Evolutionary conservation across 2,888 invertebrate species (phyloP), one percentile per base, ranked within the genome.

Genomic region (Amphipoea oculea): DNA sequence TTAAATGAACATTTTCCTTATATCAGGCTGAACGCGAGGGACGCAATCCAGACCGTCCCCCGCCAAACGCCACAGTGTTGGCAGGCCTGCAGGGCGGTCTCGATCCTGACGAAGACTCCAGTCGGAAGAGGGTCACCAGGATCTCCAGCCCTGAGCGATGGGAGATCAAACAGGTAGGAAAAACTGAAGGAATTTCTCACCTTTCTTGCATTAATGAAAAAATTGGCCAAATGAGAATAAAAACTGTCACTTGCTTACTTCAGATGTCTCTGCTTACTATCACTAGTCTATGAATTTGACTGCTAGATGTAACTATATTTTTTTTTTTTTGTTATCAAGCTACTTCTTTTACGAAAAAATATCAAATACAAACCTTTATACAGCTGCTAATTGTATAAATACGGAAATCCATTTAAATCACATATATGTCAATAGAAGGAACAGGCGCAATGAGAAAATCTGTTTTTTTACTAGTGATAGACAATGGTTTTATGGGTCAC

Each of bases 111-210:
- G 99, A 99, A 90, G 98, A 98, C 91, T 98, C 98, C 88, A 98
- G 98, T 57, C 97, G 98, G 42, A 99, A 99, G 94, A 97, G 99
- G 36, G 99, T 99, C 73, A 99, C 99, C 57, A 97, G 99, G 83
- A 98, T 99, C 83, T 99, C 99, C 0, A 99, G 99, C 71, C 99
- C 99, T 0, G 99, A 99, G 94, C 97, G 98, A 74, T 99, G 99
- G 99, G 99, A 99, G 96, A 98, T 99, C 86, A 99, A 99, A 93
- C 99, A 99, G 96, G 98, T 97, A 92, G 40, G 23, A 11, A 0
- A 62, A 60, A 54, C 17, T n/a, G 4, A 23, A 12, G 12, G 4
- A 45, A 2, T 2, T 51, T 36, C 3, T 29, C 4, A 1, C 6
- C 3, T 7, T 48, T 40, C 40, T 63, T 12, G 23, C 3, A 20